Evolutionary conservation across 2,888 invertebrate genomes (phyloP), one percentile per base, ranked within the genome.

Genomic region (Himalopsyche tibetana): DNA sequence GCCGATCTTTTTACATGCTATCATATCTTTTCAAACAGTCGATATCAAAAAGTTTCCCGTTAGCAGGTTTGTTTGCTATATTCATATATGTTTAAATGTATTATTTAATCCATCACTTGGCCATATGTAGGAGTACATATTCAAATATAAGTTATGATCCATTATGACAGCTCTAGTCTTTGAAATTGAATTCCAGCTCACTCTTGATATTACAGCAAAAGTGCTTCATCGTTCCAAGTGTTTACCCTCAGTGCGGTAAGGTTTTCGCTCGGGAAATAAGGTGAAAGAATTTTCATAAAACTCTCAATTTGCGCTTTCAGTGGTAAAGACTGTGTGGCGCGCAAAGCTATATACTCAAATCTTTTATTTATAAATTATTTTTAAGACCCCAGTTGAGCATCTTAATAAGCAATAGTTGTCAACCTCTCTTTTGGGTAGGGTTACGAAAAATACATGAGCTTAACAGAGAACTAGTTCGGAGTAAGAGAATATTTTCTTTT

Each of bases 261-360:
- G 17, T 19, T 63, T 63, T 63, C 63, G 63, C 63, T 63, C 63
- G 63, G 63, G 63, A 63, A 63, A 63, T 63, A 63, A 63, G 63
- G 63, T 19, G 63, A 28, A 63, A 63, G 63, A 63, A 63, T 63
- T 63, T 63, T 63, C 63, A 63, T 63, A 63, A 63, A 63, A 63
- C 28, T 19, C 63, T 63, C 63, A 63, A 63, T 63, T 63, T 63
- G 63, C 11, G 63, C 28, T n/a, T 19, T 63, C 63, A 63, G 63
- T 63, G 63, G 63, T 63, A 19, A 19, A 28, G 8, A 19, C 28
- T 19, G 19, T n/a, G 63, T 19, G 63, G 63, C 4, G 28, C 63
- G 63, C 19, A 11, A 28, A 3, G 19, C 19, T 63, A 3, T 11
- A 19, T 19, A 63, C n/a, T 19, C 51, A 15, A 51, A 15, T 51